Percentiles rank a stretch among this genome's conserved stretches.
phyloP scores from a whole-genome alignment of 2,113 vertebrate genomes.

The Protobothrops flavoviridis region DNA sequence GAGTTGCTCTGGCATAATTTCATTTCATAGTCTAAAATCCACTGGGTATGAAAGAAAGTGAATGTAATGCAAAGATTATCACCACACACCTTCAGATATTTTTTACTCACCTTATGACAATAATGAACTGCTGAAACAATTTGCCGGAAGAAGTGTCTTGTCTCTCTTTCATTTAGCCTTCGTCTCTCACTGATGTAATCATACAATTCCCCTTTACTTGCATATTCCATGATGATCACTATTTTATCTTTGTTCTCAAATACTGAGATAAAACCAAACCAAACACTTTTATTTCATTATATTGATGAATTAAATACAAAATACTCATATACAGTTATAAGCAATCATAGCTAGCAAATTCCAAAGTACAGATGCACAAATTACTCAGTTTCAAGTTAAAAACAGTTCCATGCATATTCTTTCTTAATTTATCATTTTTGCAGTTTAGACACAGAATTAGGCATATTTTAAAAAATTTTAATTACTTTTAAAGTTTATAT shows the following conservation, averaged over 20 bases:
- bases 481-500: background rate
- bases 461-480: background rate
- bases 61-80: background rate
- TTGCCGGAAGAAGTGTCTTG: slow-evolving; percentile 94
- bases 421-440: background rate
- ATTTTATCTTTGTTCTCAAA: slow-evolving; percentile 99
- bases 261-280: slow-evolving; percentile 71
- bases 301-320: slow-evolving; percentile 11
- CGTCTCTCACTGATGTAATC: slow-evolving; percentile 96
- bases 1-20: slow-evolving; percentile 21
- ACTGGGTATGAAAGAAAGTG: slow-evolving; percentile 25
- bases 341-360: background rate
- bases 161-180: slow-evolving; percentile 88
- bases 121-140: slow-evolving; percentile 96
- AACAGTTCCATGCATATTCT: background rate
- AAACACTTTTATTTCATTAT: background rate
- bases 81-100: background rate
- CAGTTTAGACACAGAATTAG: background rate
- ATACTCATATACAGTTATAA: background rate
- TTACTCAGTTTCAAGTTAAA: background rate
- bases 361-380: background rate
- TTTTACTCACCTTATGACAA: slow-evolving; percentile 89
- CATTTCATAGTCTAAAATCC: background rate
- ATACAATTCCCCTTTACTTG: slow-evolving; percentile 95
- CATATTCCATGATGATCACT: slow-evolving; percentile 95